Base-by-base conservation (phyloP, 2,888 invertebrate species). In the Euplagia quadripunctaria region DNA sequence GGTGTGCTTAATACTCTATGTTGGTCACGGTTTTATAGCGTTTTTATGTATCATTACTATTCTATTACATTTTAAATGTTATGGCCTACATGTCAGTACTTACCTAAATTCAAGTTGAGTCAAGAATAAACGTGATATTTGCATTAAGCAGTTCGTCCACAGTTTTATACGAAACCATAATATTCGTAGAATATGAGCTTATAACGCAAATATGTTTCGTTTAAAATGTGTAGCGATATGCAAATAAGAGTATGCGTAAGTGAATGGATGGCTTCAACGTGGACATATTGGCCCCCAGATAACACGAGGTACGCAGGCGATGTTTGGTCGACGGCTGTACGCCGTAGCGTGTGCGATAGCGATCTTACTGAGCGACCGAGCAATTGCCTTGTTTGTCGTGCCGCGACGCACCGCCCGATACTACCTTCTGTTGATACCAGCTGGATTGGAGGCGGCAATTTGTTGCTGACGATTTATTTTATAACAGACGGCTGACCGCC, bases 331-430 rank as follows among this genome's bases (percentile, higher is more conserved):
- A 81, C 84, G 85, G 87, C 87, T 81, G 85, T 73, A 70, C 77
- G 75, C 79, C 82, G 80, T 82, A 86, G 91, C 90, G 90, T 91
- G 91, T 85, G 84, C 81, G 94, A 94, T 94, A 90, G 88, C 85
- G 82, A 94, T 94, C 94, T 90, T 81, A 84, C 82, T 82, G 82
- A 83, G 88, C 88, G 85, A 83, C 84, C 87, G 84, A 88, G 91
- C 94, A 93, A 93, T 94, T 93, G 93, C 93, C 94, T 92, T 93
- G 94, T 94, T 93, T 94, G 94, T 93, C 91, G 89, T 89, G 85
- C 87, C 86, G 83, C 82, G 82, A 85, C 82, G 76, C 77, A 70
- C 73, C 72, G 67, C 72, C 74, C 73, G 76, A 80, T 83, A 85
- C 76, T 55, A 72, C 75, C 76, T 76, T 79, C 83, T 77, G 80